A percentile compares a stretch with the other conserved stretches of the same genome.
Evolutionary conservation across 2,113 vertebrate species (phyloP).

Genomic region (Varanus komodoensis): DNA sequence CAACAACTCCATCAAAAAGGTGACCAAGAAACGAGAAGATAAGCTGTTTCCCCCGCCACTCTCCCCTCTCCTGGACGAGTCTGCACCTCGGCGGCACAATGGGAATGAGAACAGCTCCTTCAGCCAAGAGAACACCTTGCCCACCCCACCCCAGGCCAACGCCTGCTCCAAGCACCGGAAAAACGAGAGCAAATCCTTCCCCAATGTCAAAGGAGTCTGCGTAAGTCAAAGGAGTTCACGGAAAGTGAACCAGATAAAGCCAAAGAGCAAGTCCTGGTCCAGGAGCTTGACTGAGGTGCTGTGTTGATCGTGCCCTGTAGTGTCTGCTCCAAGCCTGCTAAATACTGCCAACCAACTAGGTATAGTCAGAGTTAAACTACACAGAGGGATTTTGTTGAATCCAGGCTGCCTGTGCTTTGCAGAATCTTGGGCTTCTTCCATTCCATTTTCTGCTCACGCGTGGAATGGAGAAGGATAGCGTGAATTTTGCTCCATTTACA

Average conservation of each 20-base stretch:
- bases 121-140: slow-evolving; percentile 78
- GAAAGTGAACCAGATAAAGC: slow-evolving; percentile 19
- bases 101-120: slow-evolving; percentile 80
- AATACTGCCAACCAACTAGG: not conserved
- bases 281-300: not conserved
- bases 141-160: slow-evolving; percentile 63
- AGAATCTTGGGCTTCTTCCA: too few relatives aligned
- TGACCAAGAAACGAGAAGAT: slow-evolving; percentile 87
- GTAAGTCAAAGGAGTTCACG: slow-evolving; percentile 74
- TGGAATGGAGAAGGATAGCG: too few relatives aligned
- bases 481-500: too few relatives aligned
- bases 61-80: slow-evolving; percentile 89
- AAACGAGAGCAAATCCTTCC: slow-evolving; percentile 84
- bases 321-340: not conserved
- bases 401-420: too few relatives aligned
- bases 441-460: too few relatives aligned
- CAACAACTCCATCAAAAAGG: slow-evolving; percentile 83
- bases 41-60: slow-evolving; percentile 92
- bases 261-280: not conserved
- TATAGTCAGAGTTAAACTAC: too few relatives aligned
- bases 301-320: not conserved
- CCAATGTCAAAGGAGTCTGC: slow-evolving; percentile 83
- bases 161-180: slow-evolving; percentile 85
- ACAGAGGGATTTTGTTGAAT: too few relatives aligned
- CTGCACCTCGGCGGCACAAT: slow-evolving; percentile 77